Evolutionary conservation across 2,888 invertebrate species (phyloP).

Genomic region (Agonopterix subpropinquella): DNA sequence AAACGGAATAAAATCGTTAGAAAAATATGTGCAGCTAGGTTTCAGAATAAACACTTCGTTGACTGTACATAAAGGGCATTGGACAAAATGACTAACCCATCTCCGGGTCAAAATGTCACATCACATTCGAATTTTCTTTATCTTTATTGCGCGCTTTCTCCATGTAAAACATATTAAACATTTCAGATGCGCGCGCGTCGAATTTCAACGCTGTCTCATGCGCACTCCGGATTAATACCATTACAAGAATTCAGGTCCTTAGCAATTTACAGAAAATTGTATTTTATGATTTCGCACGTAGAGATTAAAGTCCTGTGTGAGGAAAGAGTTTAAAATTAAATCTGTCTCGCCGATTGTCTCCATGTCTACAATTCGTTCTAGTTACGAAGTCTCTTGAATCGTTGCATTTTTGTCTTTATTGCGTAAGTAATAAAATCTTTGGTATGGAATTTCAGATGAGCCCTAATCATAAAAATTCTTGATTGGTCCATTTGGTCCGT

Average conservation of each 20-base stretch:
- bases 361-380: constrained; percentile 12
- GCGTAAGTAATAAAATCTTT: too few species aligned
- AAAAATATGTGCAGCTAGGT: too few species aligned
- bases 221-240: constrained; percentile 3
- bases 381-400: too few species aligned
- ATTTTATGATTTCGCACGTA: background rate
- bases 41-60: background rate
- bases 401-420: too few species aligned
- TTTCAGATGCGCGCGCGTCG: constrained; percentile 29
- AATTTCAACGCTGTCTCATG: constrained; percentile 3
- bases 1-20: too few species aligned
- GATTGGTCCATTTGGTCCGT: constrained; percentile 19
- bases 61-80: constrained; percentile 1
- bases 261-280: background rate
- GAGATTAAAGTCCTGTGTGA: background rate
- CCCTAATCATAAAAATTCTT: constrained; percentile 53
- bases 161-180: constrained; percentile 33
- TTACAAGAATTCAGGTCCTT: background rate
- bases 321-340: constrained; percentile 41
- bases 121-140: constrained; percentile 27
- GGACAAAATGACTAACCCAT: background rate
- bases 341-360: constrained; percentile 41
- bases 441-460: too few species aligned
- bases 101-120: constrained; percentile 27
- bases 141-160: constrained; percentile 43